Conservation (phyloP, 2,888 invertebrate species). For the Kryphioiulus occultus region DNA sequence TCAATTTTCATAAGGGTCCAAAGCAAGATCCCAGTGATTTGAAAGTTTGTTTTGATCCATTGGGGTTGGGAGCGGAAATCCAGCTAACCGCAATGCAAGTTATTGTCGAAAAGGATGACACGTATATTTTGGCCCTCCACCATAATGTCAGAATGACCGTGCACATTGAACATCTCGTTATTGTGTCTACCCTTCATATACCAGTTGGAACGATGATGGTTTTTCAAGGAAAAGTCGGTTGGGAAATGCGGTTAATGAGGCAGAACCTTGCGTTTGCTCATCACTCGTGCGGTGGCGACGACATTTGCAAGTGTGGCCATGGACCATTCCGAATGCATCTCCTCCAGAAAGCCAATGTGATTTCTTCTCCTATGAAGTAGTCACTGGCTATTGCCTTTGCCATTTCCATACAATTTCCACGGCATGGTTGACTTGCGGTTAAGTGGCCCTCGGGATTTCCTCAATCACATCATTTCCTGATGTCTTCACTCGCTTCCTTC, state of each 20-base stretch:
- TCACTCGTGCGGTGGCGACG: neutral
- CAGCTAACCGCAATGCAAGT: neutral
- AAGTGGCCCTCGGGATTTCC: constrained; percentile 45
- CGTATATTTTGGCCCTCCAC: neutral
- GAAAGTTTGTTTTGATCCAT: too few species aligned
- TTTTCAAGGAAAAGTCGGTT: constrained; percentile 26
- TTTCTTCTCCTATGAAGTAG: constrained; percentile 33
- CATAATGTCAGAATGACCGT: neutral
- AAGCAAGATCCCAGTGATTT: too few species aligned
- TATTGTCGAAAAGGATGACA: neutral
- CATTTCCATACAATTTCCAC: constrained; percentile 40
- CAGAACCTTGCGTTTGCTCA: constrained; percentile 24
- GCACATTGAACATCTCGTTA: constrained; percentile 16
- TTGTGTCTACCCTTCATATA: neutral
- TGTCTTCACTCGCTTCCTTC: constrained; percentile 35
- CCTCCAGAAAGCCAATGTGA: constrained; percentile 2
- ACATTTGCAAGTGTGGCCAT: neutral
- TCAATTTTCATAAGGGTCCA: too few species aligned
- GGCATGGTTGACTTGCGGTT: constrained; percentile 36
- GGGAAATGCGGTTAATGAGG: constrained; percentile 36
- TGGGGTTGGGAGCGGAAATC: too few species aligned
- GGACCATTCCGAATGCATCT: constrained; percentile 9
- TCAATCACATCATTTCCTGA: constrained; percentile 49
- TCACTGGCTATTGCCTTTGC: constrained; percentile 11
- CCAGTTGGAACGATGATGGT: neutral